Conservation (phyloP, 2,113 vertebrate species). For the Hassar affinis region DNA sequence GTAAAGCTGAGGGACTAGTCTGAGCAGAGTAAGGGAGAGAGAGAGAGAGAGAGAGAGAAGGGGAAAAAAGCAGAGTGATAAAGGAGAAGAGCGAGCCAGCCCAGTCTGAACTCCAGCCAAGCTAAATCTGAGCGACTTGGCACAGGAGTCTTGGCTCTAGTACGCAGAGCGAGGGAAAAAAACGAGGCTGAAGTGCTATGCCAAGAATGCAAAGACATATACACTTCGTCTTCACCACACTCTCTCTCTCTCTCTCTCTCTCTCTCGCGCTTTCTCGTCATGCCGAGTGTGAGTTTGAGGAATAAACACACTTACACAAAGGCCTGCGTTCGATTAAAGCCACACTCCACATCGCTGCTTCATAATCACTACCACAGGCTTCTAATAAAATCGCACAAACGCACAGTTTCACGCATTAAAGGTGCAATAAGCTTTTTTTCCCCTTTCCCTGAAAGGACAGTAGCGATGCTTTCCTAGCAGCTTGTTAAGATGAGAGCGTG, state of each 20-base stretch:
- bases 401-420: slow-evolving; percentile 19
- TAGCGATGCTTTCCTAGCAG: not conserved
- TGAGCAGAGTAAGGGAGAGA: slow-evolving; percentile 20
- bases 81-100: slow-evolving; percentile 54
- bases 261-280: not conserved
- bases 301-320: slow-evolving; percentile 23
- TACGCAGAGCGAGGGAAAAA: slow-evolving; percentile 49
- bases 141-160: slow-evolving; percentile 68
- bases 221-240: slow-evolving; percentile 61
- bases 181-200: slow-evolving; percentile 68
- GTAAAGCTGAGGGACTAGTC: slow-evolving; percentile 30
- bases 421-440: not conserved
- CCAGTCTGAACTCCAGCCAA: slow-evolving; percentile 69
- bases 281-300: slow-evolving; percentile 27
- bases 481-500: not conserved
- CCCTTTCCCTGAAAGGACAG: not conserved
- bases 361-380: slow-evolving; percentile 30
- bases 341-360: slow-evolving; percentile 32
- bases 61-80: slow-evolving; percentile 22
- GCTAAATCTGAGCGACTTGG: slow-evolving; percentile 72
- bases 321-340: slow-evolving; percentile 44
- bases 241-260: slow-evolving; percentile 43
- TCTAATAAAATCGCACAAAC: slow-evolving; percentile 27
- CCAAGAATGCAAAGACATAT: slow-evolving; percentile 76
- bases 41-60: slow-evolving; percentile 39